Evolutionary conservation across 2,888 invertebrate species (phyloP), one percentile per base, ranked within the genome.

Genomic region (Andrena camellia): DNA sequence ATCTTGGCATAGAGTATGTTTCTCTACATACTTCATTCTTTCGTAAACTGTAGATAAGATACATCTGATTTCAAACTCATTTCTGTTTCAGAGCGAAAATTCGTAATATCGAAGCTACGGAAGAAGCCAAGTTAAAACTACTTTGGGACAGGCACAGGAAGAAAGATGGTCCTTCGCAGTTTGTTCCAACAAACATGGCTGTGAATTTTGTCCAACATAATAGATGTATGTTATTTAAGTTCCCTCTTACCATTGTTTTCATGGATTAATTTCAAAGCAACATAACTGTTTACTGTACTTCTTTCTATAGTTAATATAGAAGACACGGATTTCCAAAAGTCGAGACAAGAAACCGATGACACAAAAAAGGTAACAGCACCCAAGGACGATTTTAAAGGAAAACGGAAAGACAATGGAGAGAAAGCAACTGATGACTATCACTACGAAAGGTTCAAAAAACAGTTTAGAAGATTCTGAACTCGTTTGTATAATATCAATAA

Each of bases 201-300:
- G 99, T 99, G 0, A 99, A 99, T 95, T 99, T 99, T 95, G 98
- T 98, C 52, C 99, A 99, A 91, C 99, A 99, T 93, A 99, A 99
- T 94, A 96, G 99, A 96, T 99, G 97, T 97, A 95, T 95, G 96
- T 94, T 20, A 20, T 67, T 31, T 52, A 5, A 54, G 8, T 48
- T 68, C 0, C 50, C 10, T 10, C 8, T 57, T 20, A 23, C 10
- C 54, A 23, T 10, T 23, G 4, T 10, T 23, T 26, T 26, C 23
- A 10, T 23, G 20, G 57, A 23, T 54, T 10, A 57, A 57, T 42
- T 42, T 42, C 26, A 26, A 35, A 2, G 4, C 4, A 29, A 3
- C 52, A 57, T 29, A 0, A 69, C n/a, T 7, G 50, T 68, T 63
- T 10, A 26, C 5, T 42, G 4, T 52, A 63, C n/a, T 82, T 69